Evolutionary conservation across 2,888 invertebrate genomes (phyloP).

Genomic region (Himalopsyche anomala): DNA sequence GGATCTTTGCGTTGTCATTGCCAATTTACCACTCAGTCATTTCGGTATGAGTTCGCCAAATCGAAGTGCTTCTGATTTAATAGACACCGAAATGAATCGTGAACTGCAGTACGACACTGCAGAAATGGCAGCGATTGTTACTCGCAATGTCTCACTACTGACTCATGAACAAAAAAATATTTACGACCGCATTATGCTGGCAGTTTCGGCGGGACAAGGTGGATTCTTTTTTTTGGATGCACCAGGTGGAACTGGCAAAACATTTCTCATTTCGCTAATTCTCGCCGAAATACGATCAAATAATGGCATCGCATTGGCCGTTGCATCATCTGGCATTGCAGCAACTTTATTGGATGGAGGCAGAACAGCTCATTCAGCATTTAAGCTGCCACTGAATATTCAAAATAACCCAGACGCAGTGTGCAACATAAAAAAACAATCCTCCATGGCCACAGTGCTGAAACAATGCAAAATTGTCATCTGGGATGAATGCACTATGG

Average conservation of each 20-base stretch:
- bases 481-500: too few species aligned
- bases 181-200: too few species aligned
- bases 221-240: neutral
- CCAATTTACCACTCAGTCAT: constrained; percentile 66
- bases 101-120: constrained; percentile 36
- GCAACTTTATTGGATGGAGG: constrained; percentile 44
- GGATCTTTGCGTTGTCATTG: constrained; percentile 67
- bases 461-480: too few species aligned
- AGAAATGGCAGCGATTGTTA: neutral
- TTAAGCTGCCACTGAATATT: constrained; percentile 67
- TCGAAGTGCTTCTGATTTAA: constrained; percentile 58
- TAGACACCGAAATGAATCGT: neutral
- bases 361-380: constrained; percentile 43
- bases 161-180: neutral
- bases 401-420: constrained; percentile 53
- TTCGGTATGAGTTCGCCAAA: constrained; percentile 66
- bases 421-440: constrained; percentile 63
- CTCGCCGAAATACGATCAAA: neutral
- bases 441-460: too few species aligned
- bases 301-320: constrained; percentile 43
- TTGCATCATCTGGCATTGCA: constrained; percentile 45
- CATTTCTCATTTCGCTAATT: constrained; percentile 20
- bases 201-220: too few species aligned
- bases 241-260: constrained; percentile 46
- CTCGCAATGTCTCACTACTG: constrained; percentile 1